Evolutionary conservation across 2,797 vertebrate species (phyloP).

Genomic region (Megaceryle alcyon): DNA sequence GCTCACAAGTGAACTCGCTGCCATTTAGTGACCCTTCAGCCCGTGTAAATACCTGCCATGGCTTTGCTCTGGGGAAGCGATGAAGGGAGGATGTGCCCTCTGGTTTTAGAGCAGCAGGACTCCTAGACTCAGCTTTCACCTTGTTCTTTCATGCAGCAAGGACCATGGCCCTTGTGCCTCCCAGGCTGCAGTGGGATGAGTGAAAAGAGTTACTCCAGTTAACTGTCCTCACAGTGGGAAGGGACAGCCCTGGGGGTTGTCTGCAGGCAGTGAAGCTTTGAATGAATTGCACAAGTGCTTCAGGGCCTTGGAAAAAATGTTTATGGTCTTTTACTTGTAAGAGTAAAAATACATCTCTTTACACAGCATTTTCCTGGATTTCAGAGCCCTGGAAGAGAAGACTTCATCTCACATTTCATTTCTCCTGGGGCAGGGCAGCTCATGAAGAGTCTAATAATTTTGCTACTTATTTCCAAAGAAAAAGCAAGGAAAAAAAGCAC

Average conservation of each 20-base stretch:
- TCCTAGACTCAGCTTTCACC: neutral
- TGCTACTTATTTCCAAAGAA: neutral
- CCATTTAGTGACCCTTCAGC: neutral
- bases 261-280: neutral
- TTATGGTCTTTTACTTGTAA: neutral
- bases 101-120: neutral
- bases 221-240: fast-evolving
- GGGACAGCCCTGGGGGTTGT: neutral
- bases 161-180: neutral
- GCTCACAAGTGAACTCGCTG: neutral
- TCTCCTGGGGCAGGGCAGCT: neutral
- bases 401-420: neutral
- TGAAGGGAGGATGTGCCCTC: neutral
- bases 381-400: neutral
- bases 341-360: neutral
- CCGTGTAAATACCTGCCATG: neutral
- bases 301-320: neutral
- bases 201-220: neutral
- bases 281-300: neutral
- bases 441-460: neutral
- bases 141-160: neutral
- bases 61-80: neutral
- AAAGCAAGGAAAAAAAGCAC: neutral
- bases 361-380: neutral
- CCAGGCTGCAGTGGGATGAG: neutral